These are phyloP conservation scores for Netelia fuscicornis DNA, from an alignment of 2,888 invertebrate species.

Conservation along the genomic window DNA sequence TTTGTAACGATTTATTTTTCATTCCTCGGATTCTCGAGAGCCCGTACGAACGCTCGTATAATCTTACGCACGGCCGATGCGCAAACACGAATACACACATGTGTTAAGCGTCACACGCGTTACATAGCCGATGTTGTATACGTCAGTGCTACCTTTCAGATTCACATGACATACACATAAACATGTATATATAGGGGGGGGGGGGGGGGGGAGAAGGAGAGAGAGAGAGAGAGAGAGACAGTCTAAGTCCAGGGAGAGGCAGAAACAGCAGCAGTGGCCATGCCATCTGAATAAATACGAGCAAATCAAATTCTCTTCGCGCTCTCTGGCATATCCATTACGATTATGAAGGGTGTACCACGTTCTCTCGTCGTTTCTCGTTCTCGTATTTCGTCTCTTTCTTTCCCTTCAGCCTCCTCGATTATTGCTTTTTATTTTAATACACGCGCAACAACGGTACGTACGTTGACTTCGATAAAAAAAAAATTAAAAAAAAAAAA, in stretches of 20 bases:
- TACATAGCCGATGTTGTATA: constrained; percentile 46
- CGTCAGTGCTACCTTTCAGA: constrained; percentile 57
- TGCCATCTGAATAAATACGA: constrained; percentile 72
- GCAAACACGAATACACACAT: constrained; percentile 17
- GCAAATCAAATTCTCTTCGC: constrained; percentile 69
- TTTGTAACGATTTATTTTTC: constrained; percentile 63
- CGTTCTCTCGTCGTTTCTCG: constrained; percentile 34
- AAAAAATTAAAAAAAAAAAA: constrained; percentile 23
- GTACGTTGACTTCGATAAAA: constrained; percentile 52
- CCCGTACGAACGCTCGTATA: constrained; percentile 32
- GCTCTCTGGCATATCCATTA: constrained; percentile 69
- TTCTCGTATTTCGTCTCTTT: constrained; percentile 1
- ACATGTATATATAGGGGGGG: constrained; percentile 33
- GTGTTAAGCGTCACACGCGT: constrained; percentile 47
- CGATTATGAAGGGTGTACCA: constrained; percentile 66
- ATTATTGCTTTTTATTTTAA: constrained; percentile 41
- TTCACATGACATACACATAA: constrained; percentile 47
- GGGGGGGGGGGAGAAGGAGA: too few species aligned
- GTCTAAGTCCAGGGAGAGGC: not conserved
- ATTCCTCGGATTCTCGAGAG: constrained; percentile 33
- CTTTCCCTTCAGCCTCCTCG: constrained; percentile 14
- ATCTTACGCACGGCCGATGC: constrained; percentile 42
- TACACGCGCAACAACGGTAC: constrained; percentile 31
- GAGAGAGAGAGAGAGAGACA: not conserved
- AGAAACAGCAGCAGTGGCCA: constrained; percentile 46